Evolutionary conservation across 2,888 invertebrate genomes (phyloP), one percentile per base, ranked within the genome.

Genomic region (Syrista parreyssii): DNA sequence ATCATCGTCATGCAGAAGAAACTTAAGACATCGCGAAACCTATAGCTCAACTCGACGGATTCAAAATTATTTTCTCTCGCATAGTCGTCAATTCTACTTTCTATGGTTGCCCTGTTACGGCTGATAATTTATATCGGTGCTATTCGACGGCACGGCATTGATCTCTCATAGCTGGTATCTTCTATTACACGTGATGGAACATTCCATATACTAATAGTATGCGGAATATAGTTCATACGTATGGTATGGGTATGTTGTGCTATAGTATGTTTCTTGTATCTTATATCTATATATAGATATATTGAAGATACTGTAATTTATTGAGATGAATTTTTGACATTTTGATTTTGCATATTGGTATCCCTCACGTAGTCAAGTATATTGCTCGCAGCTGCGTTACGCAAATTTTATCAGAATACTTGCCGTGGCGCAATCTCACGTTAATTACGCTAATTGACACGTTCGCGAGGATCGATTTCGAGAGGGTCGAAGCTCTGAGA

Each of bases 391-490:
- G 76, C 68, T 78, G 68, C 68, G 78, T 83, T 83, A 82, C 83
- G 83, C 78, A 83, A 83, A 81, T 75, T 79, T 78, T 73, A 76
- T 77, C 68, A 71, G 69, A 75, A 76, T 68, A 68, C 55, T 55
- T 6, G 9, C 23, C 9, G 9, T 55, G 55, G 9, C 23, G 55
- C 55, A 55, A 74, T 74, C 74, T 74, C 79, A 76, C 79, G 82
- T 86, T 86, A 86, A 87, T 87, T 85, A 85, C 84, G 82, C 82
- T 85, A 87, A 87, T 86, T 86, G 83, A 85, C 86, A 71, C 30
- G 33, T 71, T 71, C 30, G 71, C 81, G 82, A 30, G 78, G 76
- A 83, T 84, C 84, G 83, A 84, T 82, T 84, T 81, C 79, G 77
- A 79, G 79, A 75, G 79, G 77, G 78, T 71, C 3, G 30, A 30